Conservation (phyloP, 1,140 invertebrate genomes). For the Drosophila fuyamai region DNA sequence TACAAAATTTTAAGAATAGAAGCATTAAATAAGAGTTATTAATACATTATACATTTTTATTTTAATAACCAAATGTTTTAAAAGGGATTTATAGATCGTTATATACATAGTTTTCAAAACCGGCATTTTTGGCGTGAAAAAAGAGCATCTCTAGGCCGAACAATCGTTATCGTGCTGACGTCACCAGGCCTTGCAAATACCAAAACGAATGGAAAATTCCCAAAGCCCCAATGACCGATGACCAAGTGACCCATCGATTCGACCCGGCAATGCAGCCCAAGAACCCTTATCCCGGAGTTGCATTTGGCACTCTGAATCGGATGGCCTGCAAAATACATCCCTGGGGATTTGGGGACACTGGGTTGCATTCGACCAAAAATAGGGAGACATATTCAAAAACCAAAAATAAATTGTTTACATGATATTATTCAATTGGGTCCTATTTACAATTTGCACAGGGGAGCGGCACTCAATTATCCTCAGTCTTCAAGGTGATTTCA, state of each 20-base stretch:
- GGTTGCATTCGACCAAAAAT: constrained; percentile 26
- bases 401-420: not conserved
- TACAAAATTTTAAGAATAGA: too few relatives aligned
- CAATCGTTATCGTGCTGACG: constrained; percentile 30
- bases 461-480: constrained; percentile 57
- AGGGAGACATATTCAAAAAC: constrained; percentile 4
- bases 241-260: not conserved
- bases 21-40: too few relatives aligned
- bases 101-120: not conserved
- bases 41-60: too few relatives aligned
- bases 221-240: not conserved
- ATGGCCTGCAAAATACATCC: constrained; percentile 26
- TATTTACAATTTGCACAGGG: constrained; percentile 19
- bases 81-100: too few relatives aligned
- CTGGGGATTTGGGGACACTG: constrained; percentile 2
- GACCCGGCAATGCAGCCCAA: not conserved
- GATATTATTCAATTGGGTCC: not conserved
- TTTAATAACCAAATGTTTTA: too few relatives aligned
- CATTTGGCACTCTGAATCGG: constrained; percentile 7
- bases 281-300: not conserved
- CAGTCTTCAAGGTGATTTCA: constrained; percentile 76
- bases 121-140: not conserved
- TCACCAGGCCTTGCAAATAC: constrained; percentile 19
- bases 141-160: not conserved
- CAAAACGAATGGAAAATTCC: constrained; percentile 32